phyloP scores from a whole-genome alignment of 2,888 invertebrate species.

The Sphaerophoria taeniata region DNA sequence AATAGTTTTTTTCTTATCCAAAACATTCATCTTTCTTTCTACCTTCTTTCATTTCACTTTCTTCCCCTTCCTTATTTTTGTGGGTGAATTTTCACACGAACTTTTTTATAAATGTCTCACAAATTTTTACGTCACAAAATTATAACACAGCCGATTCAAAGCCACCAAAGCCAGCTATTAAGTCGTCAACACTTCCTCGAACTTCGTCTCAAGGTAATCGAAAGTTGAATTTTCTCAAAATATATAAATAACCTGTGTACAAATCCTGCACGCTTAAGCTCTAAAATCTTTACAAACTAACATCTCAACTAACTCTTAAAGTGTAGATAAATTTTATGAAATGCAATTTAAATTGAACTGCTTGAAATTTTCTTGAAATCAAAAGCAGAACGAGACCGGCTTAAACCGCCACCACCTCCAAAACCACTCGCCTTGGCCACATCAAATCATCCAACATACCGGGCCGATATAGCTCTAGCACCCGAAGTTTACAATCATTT shows the following conservation, averaged over 20 bases:
- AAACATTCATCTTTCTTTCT: conserved; percentile 40
- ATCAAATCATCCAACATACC: conserved; percentile 84
- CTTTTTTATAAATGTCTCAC: conserved; percentile 55
- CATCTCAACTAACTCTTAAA: conserved; percentile 21
- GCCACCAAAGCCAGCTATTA: conserved; percentile 98
- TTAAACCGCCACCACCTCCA: conserved; percentile 95
- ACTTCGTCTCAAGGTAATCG: conserved; percentile 96
- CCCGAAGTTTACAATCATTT: conserved; percentile 93
- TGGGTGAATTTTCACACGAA: conserved; percentile 59
- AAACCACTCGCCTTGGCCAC: conserved; percentile 91
- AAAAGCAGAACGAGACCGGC: conserved; percentile 89
- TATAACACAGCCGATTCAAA: conserved; percentile 91
- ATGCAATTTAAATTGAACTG: conserved; percentile 1
- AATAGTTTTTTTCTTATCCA: conserved; percentile 33
- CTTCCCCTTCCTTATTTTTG: conserved; percentile 33
- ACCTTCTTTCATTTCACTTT: conserved; percentile 27
- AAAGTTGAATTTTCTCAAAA: conserved; percentile 63
- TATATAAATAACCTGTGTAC: conserved; percentile 34
- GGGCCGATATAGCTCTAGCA: conserved; percentile 89
- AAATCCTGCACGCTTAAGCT: conserved; percentile 41
- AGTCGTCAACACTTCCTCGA: conserved; percentile 96
- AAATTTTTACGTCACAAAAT: conserved; percentile 37
- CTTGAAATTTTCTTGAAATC: conserved; percentile 27
- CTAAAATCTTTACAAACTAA: conserved; percentile 30
- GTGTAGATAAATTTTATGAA: not conserved